Conservation (phyloP, 2,113 vertebrate species). For the Scatophagus argus region DNA sequence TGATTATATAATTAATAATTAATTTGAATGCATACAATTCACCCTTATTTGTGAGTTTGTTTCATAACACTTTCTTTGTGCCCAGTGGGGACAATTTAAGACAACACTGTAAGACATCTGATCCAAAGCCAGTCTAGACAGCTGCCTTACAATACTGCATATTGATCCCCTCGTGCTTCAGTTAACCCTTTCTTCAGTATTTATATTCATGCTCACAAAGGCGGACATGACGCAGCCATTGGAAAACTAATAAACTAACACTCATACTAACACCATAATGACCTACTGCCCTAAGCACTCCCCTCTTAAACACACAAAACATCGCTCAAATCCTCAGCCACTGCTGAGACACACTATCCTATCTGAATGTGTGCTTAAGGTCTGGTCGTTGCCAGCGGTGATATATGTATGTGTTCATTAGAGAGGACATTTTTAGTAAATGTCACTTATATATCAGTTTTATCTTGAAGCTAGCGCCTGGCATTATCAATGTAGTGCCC, state of each 20-base stretch:
- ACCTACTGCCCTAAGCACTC: constrained; percentile 50
- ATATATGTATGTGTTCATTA: constrained; percentile 66
- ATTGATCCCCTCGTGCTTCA: constrained; percentile 69
- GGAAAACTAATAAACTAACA: constrained; percentile 54
- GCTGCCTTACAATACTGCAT: constrained; percentile 57
- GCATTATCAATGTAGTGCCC: constrained; percentile 67
- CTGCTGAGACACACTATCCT: constrained; percentile 26
- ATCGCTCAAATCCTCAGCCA: constrained; percentile 16
- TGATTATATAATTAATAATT: too few relatives aligned
- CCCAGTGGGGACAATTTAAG: constrained; percentile 50
- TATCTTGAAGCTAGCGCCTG: constrained; percentile 71
- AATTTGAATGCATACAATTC: constrained; percentile 64
- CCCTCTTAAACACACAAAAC: constrained; percentile 16
- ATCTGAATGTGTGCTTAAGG: constrained; percentile 53
- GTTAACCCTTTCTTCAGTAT: constrained; percentile 60
- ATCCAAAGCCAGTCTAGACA: constrained; percentile 69
- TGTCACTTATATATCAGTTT: constrained; percentile 79
- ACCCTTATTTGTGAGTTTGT: constrained; percentile 51
- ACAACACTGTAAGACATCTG: constrained; percentile 66
- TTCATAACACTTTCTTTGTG: constrained; percentile 51
- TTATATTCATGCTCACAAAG: constrained; percentile 59
- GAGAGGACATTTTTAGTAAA: constrained; percentile 76
- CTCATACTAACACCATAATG: constrained; percentile 43
- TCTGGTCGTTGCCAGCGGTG: constrained; percentile 58
- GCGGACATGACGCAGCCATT: constrained; percentile 48